phyloP scores from a whole-genome alignment of 2,888 invertebrate species.

The Xylocampa areola region DNA sequence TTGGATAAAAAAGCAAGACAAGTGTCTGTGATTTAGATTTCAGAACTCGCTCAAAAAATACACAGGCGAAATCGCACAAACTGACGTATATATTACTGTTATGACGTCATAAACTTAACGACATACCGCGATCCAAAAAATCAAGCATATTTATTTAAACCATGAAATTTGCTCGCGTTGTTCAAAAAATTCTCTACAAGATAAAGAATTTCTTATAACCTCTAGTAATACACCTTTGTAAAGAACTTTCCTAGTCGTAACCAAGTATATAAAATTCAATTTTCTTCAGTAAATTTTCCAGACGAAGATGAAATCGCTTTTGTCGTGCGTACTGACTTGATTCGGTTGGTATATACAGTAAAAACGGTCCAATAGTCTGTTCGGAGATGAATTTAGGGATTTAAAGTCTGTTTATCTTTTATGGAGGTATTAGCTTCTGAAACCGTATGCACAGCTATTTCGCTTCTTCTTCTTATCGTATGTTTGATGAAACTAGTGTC shows the following conservation, averaged over 20 bases:
- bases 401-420: neutral
- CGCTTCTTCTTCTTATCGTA: too few relatives aligned
- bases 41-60: slow-evolving; percentile 13
- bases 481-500: too few relatives aligned
- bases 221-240: slow-evolving; percentile 8
- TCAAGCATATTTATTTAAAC: slow-evolving; percentile 36
- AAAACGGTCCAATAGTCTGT: neutral
- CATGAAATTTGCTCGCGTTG: slow-evolving; percentile 30
- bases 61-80: slow-evolving; percentile 18
- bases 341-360: slow-evolving; percentile 6
- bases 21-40: slow-evolving; percentile 10
- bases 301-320: slow-evolving; percentile 15
- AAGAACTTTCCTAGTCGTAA: slow-evolving; percentile 18
- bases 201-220: slow-evolving; percentile 32
- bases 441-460: too few relatives aligned
- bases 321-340: slow-evolving; percentile 7
- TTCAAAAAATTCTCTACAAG: slow-evolving; percentile 20
- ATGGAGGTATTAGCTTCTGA: too few relatives aligned
- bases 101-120: slow-evolving; percentile 39
- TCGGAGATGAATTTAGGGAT: slow-evolving; percentile 7
- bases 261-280: slow-evolving; percentile 29
- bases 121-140: slow-evolving; percentile 20
- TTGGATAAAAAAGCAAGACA: neutral
- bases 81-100: slow-evolving; percentile 19
- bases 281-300: slow-evolving; percentile 18